These are phyloP conservation scores for Kryphioiulus occultus DNA, from an alignment of 2,888 invertebrate genomes.

Conservation along the genomic window DNA sequence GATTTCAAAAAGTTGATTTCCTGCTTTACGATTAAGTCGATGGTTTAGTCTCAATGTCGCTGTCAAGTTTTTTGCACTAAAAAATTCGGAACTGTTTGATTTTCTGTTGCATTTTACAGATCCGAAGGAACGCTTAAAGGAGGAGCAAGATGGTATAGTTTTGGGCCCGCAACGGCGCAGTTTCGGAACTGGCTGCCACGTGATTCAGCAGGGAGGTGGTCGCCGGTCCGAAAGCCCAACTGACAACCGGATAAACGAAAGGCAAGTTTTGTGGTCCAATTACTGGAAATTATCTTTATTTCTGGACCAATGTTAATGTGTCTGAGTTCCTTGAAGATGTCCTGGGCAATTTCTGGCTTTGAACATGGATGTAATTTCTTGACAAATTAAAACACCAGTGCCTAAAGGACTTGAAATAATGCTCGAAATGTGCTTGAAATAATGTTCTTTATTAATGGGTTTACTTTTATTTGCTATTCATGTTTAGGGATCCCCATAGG, in stretches of 20 bases:
- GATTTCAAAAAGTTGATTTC: not conserved
- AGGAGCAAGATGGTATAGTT: constrained; percentile 83
- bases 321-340: no score
- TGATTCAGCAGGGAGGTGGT: constrained; percentile 65
- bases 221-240: constrained; percentile 56
- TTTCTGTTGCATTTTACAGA: constrained; percentile 56
- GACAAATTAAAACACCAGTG: no score
- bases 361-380: no score
- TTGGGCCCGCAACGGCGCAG: constrained; percentile 85
- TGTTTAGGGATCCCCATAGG: constrained; percentile 53
- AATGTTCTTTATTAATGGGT: no score
- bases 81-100: not conserved
- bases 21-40: not conserved
- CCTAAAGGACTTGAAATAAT: no score
- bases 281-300: not conserved
- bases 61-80: not conserved
- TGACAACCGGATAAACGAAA: constrained; percentile 55
- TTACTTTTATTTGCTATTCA: no score
- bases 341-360: no score
- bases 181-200: constrained; percentile 87
- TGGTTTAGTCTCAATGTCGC: not conserved
- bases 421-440: no score
- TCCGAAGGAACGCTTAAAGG: constrained; percentile 74
- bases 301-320: no score
- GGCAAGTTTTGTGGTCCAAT: constrained; percentile 45